Base-by-base conservation (phyloP, 1,140 invertebrate species). In the Pseudomyrmex concolor region DNA sequence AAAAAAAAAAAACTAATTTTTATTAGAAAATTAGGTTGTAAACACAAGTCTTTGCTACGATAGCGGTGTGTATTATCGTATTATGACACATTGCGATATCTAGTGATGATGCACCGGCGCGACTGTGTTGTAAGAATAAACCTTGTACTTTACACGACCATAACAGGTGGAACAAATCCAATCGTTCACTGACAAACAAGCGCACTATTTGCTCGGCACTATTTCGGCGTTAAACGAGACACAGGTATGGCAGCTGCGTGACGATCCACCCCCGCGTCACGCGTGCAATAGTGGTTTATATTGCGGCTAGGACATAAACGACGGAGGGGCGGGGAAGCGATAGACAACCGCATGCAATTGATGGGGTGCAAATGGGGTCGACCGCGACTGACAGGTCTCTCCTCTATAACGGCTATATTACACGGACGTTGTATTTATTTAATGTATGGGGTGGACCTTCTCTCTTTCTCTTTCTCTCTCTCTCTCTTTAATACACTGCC, bases 341-440 rank as follows among this genome's bases (percentile, higher is more conserved):
- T 91, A 91, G 90, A 92, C 84, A 89, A 92, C 90, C 91, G 85
- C 90, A 89, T 89, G 85, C 90, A 84, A 92, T 91, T 92, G 91
- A 92, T 91, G 91, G 91, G 91, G 91, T 92, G 91, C 87, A 91
- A 92, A 92, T 88, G 87, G 90, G 91, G 90, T 91, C 91, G 91
- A 89, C 91, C 91, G 90, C 91, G 88, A 80, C 83, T 73, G 83
- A 63, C 77, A 45, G 86, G 86, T 87, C 66, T 71, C 66, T 70
- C 43, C 66, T 50, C 34, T 59, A 59, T 90, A 91, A 91, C 91
- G 83, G 91, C 87, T 87, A 77, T 90, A 91, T 92, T 91, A 92
- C 90, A 89, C 88, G 87, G 89, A 89, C 88, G 91, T 92, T 91
- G 91, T 91, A 92, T 92, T 92, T 92, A 91, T 92, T 91, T 91